These are phyloP conservation scores for Agrilus biguttatus DNA, from an alignment of 2,888 invertebrate species.

Conservation along the genomic window DNA sequence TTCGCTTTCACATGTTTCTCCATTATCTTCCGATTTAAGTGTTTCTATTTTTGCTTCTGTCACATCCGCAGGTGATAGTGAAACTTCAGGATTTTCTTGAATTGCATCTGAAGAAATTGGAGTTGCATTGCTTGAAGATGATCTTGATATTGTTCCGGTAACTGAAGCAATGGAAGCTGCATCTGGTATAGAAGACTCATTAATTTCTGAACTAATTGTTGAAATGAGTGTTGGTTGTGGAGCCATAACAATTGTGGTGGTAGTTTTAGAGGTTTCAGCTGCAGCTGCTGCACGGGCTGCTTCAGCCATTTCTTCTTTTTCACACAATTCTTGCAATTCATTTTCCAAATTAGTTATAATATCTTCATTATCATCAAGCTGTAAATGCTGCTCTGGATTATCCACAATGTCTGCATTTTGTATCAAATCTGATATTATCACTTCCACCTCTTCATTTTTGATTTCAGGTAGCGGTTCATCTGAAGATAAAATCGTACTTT, in stretches of 20 bases:
- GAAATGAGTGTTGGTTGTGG: no score
- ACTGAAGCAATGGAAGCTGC: no score
- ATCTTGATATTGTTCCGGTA: no score
- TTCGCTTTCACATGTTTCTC: slow-evolving; percentile 1
- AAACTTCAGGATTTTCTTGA: no score
- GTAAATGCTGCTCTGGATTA: slow-evolving; percentile 29
- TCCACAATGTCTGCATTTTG: slow-evolving; percentile 34
- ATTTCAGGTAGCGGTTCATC: slow-evolving; percentile 36
- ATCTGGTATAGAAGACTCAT: no score
- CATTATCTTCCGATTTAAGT: not conserved
- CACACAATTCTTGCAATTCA: slow-evolving; percentile 23
- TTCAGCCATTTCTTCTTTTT: slow-evolving; percentile 20
- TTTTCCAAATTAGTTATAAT: slow-evolving; percentile 27
- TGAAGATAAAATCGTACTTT: slow-evolving; percentile 31
- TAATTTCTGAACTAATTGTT: no score
- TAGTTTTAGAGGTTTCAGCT: not conserved
- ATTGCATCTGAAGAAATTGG: no score
- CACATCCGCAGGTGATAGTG: not conserved
- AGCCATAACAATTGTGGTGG: no score
- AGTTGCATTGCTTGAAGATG: no score
- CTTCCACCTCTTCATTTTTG: slow-evolving; percentile 39
- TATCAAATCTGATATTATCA: slow-evolving; percentile 38
- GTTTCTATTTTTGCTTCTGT: not conserved
- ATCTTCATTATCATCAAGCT: slow-evolving; percentile 27
- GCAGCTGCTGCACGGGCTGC: slow-evolving; percentile 9